Evolutionary conservation across 2,888 invertebrate species (phyloP).

Genomic region (Morpho deidamia): DNA sequence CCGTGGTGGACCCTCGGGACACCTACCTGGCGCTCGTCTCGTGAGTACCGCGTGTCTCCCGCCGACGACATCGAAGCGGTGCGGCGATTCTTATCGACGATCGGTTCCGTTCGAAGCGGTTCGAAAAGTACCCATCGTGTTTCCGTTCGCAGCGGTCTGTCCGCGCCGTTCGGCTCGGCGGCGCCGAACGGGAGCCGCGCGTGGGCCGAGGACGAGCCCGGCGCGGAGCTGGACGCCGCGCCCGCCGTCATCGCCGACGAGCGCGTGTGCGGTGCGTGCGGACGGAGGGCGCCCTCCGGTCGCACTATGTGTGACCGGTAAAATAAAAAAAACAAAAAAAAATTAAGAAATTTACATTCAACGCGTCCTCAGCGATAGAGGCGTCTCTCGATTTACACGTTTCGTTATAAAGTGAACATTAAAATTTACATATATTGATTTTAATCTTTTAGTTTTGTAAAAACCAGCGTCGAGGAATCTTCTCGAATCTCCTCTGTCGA

Average conservation of each 20-base stretch:
- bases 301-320: too few relatives aligned
- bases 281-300: neutral
- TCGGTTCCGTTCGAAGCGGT: too few relatives aligned
- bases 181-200: conserved; percentile 30
- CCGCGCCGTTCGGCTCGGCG: conserved; percentile 48
- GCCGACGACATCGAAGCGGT: too few relatives aligned
- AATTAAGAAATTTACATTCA: neutral
- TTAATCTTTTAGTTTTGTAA: too few relatives aligned
- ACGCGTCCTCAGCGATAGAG: too few relatives aligned
- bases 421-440: too few relatives aligned
- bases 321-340: too few relatives aligned
- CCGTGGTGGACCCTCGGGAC: conserved; percentile 81
- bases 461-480: too few relatives aligned
- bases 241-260: conserved; percentile 55
- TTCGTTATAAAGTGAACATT: too few relatives aligned
- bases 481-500: too few relatives aligned
- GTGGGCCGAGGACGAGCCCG: conserved; percentile 46
- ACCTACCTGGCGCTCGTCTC: conserved; percentile 83
- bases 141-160: conserved; percentile 40
- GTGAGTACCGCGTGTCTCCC: conserved; percentile 69
- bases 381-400: too few relatives aligned
- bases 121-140: neutral
- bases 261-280: conserved; percentile 49
- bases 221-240: conserved; percentile 48
- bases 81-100: too few relatives aligned